Evolutionary conservation across 2,113 vertebrate species (phyloP).

Genomic region (Ceuthmochares aereus): DNA sequence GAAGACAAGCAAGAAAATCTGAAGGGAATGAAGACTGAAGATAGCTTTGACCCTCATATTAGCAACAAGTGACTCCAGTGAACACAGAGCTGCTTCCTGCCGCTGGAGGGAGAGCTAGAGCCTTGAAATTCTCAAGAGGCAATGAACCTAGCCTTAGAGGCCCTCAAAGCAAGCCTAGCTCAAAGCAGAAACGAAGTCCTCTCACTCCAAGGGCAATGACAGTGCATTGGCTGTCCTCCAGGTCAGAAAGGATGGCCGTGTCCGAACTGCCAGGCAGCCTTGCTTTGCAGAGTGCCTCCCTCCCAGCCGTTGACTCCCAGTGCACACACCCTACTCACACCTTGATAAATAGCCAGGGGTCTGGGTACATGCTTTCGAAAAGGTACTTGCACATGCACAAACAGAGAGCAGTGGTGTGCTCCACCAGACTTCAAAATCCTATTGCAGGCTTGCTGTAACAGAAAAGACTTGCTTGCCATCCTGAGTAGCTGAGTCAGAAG

Average conservation of each 20-base stretch:
- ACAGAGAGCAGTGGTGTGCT: neutral
- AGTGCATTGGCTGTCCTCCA: neutral
- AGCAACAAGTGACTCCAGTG: neutral
- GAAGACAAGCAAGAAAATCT: neutral
- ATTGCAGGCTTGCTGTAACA: rapidly evolving
- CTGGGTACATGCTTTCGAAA: rapidly evolving
- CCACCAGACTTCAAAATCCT: neutral
- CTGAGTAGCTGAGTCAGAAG: neutral
- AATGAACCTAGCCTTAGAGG: rapidly evolving
- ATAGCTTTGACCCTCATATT: rapidly evolving
- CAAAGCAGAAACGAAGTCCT: neutral
- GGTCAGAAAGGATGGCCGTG: neutral
- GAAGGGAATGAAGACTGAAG: neutral
- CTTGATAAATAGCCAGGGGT: rapidly evolving
- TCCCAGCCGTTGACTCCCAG: neutral
- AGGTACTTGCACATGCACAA: rapidly evolving
- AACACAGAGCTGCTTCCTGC: neutral
- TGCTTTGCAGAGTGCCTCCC: neutral
- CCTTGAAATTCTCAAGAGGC: neutral
- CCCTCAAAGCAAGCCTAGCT: neutral
- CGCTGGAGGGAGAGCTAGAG: slow-evolving; percentile 45
- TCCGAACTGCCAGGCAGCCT: neutral
- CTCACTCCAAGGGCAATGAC: neutral
- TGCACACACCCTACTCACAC: rapidly evolving
- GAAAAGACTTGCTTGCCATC: neutral